Evolutionary conservation across 2,888 invertebrate species (phyloP), one percentile per base, ranked within the genome.

Genomic region (Pollenia labialis): DNA sequence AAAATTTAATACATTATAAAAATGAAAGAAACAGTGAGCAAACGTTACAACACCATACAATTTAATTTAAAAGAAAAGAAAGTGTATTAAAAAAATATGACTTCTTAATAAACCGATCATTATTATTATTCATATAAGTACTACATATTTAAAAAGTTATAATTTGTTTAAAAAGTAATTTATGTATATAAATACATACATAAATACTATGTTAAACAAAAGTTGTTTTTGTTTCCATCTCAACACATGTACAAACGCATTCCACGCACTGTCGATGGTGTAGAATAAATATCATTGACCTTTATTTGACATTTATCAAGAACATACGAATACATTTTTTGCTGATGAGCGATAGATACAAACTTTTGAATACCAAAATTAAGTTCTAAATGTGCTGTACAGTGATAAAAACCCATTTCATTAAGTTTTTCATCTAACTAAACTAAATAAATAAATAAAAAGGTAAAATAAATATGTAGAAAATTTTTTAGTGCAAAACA

Each of bases 231-330:
- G 16, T 16, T 50, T 50, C n/a, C 40, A 18, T 50, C 0, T 46
- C 58, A 12, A 44, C 18, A 56, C 54, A 44, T 8, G 12, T 40
- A 42, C 54, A 11, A 72, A 68, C 74, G 74, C 84, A 66, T 74
- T 69, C 50, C 23, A 68, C 60, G 72, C 84, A 54, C 44, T 64
- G 56, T 23, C 56, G 48, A 58, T 58, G 50, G 50, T 46, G 58
- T 72, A 56, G 60, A 68, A 54, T 50, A 54, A 62, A 60, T 89
- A 90, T 88, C 93, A 91, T 90, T 93, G 92, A 93, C 93, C 93
- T 93, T 91, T 92, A 93, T 93, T 93, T 93, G 93, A 93, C 93
- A 92, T 93, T 91, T 91, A 72, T 88, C 88, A 85, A 87, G 79
- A 79, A 74, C 74, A 42, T 52, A 52, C 48, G 76, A 81, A 71